phyloP scores from a whole-genome alignment of 2,888 invertebrate genomes.

The Punctoribates punctum region DNA sequence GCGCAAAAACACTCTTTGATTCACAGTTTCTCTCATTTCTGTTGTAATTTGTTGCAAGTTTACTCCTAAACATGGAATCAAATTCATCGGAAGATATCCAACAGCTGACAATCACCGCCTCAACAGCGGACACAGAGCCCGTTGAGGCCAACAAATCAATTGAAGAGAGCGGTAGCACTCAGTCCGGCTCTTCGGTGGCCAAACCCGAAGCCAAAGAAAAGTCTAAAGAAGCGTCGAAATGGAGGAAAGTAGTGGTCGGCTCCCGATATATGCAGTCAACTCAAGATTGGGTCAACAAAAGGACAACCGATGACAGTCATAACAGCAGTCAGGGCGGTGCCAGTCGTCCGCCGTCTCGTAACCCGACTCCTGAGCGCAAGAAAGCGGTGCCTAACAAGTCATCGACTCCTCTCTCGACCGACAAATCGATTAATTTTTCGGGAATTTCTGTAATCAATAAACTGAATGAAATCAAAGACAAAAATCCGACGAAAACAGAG shows the following conservation, averaged over 20 bases:
- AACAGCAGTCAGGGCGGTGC: background rate
- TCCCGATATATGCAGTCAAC: constrained; percentile 14
- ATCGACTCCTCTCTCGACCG: constrained; percentile 6
- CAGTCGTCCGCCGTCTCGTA: background rate
- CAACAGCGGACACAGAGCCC: no score
- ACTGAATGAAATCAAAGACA: background rate
- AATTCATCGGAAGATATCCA: no score
- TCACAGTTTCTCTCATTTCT: no score
- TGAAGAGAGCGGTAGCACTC: no score
- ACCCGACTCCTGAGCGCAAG: background rate
- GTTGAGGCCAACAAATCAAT: no score
- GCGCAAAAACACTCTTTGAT: no score
- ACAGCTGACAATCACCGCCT: no score
- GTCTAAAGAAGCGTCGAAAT: no score
- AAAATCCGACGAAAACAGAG: background rate
- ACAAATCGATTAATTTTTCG: constrained; percentile 11
- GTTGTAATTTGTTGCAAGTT: no score
- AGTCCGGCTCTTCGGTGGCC: no score
- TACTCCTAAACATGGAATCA: no score
- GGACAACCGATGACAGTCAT: background rate
- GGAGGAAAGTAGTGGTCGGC: background rate
- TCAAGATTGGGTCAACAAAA: constrained; percentile 7
- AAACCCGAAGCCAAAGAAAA: no score
- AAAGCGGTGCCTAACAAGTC: background rate
- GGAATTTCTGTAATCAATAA: constrained; percentile 3